Evolutionary conservation across 2,888 invertebrate species (phyloP).

Genomic region (Hymenopus coronatus): DNA sequence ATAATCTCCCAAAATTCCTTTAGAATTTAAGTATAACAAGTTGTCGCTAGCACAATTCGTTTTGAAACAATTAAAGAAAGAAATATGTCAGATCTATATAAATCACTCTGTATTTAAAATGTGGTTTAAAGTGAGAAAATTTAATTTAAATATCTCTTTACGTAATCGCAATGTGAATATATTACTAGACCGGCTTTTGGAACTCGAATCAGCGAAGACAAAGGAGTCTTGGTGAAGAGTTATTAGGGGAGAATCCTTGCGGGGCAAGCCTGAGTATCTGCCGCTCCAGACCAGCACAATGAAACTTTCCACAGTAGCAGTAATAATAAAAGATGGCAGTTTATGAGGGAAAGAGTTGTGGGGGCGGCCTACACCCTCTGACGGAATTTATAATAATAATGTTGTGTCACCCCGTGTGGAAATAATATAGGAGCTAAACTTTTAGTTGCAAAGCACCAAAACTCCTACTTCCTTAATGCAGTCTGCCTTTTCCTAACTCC

Average conservation of each 20-base stretch:
- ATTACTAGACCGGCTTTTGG: not conserved
- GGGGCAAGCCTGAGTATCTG: too few relatives aligned
- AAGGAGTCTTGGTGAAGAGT: not conserved
- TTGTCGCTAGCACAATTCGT: too few relatives aligned
- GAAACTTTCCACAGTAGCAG: not conserved
- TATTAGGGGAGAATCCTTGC: not conserved
- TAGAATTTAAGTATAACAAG: too few relatives aligned
- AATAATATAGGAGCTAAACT: constrained; percentile 27
- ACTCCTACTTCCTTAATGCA: constrained; percentile 26
- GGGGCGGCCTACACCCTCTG: not conserved
- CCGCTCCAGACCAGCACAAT: not conserved
- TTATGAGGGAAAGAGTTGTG: not conserved
- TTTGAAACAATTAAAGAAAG: too few relatives aligned
- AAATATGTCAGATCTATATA: too few relatives aligned
- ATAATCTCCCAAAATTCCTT: too few relatives aligned
- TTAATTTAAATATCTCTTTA: not conserved
- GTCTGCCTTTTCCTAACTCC: constrained; percentile 22
- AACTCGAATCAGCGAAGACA: not conserved
- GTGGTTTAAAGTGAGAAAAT: not conserved
- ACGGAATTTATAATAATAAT: constrained; percentile 26
- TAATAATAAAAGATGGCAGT: not conserved
- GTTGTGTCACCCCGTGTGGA: constrained; percentile 26
- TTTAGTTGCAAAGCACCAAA: constrained; percentile 25
- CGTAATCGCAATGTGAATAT: not conserved
- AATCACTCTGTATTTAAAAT: not conserved